These are phyloP conservation scores for Bradypus variegatus DNA, from an alignment of 2,797 vertebrate genomes.

Conservation along the genomic window DNA sequence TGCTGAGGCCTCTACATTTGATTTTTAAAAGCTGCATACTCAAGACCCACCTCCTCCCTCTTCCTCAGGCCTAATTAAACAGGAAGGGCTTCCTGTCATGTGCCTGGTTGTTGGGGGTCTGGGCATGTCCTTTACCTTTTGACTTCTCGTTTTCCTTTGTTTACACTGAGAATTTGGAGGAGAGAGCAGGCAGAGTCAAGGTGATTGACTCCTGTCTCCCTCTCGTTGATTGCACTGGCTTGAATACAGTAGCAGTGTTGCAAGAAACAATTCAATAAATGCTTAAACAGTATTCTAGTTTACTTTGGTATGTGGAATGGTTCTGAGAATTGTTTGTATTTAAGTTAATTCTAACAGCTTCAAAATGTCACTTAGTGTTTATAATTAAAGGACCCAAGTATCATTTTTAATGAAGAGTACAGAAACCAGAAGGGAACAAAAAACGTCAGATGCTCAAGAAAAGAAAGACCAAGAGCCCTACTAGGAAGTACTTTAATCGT, in stretches of 20 bases:
- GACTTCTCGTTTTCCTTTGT: not conserved
- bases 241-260: conserved; percentile 32
- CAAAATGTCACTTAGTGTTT: not conserved
- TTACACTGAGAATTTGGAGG: not conserved
- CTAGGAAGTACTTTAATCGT: conserved; percentile 60
- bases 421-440: not conserved
- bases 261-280: conserved; percentile 54
- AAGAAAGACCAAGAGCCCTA: conserved; percentile 43
- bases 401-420: not conserved
- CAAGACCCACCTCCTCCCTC: not conserved
- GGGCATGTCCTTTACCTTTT: not conserved
- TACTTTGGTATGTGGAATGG: conserved; percentile 16
- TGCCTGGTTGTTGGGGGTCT: not conserved
- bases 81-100: not conserved
- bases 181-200: conserved; percentile 20
- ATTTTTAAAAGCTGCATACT: not conserved
- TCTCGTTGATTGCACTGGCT: conserved; percentile 23
- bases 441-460: not conserved
- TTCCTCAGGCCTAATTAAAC: not conserved
- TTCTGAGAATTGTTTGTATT: conserved; percentile 19
- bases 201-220: not conserved
- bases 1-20: not conserved
- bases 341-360: conserved; percentile 19
- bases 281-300: conserved; percentile 21
- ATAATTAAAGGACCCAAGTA: not conserved